Base-by-base conservation (phyloP, 2,113 vertebrate species). In the Garra rufa region DNA sequence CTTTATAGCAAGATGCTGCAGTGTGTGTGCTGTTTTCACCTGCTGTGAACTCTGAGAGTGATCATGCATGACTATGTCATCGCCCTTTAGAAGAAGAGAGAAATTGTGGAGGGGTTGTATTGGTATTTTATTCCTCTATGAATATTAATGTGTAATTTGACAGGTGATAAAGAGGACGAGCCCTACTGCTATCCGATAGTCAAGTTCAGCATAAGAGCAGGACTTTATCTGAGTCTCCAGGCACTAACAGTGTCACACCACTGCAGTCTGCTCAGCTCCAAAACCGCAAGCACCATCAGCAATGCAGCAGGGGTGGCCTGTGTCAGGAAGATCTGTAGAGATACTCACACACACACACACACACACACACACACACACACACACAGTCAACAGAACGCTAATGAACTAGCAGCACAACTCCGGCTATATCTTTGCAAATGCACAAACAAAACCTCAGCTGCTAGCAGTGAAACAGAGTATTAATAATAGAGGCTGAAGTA, bases 101-200 rank as follows among this genome's bases (percentile, higher is more conserved):
- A 75, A 59, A 78, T 15, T 76, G 48, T 38, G 41, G 63, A 70
- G 57, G 65, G 69, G 77, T 19, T 55, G 57, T 41, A 21, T 83
- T 78, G 28, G 50, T 71, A 46, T 75, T 80, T 81, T 74, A 81
- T 43, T 70, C 43, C 81, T 80, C 84, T 76, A 61, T 83, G 71
- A 76, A 85, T 85, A 88, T 85, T 75, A 70, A 85, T 81, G 76
- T 50, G 38, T 75, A 88, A 59, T 80, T 74, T 46, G 74, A 63
- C 48, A 75, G 46, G 52, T 43, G 55, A 78, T 57, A 82, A 81
- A 82, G 14, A n/a, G 76, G 43, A 82, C 4, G 21, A 17, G 74
- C 57, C 57, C 48, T 44, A 41, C 19, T 78, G 67, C 52, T 43
- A 79, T 73, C 74, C 55, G 34, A 76, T 61, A 69, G 52, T 70